A percentile compares a stretch with the other conserved stretches of the same genome.
These are phyloP conservation scores for Carassius auratus DNA, from an alignment of 2,113 vertebrate species.

Conservation along the genomic window DNA sequence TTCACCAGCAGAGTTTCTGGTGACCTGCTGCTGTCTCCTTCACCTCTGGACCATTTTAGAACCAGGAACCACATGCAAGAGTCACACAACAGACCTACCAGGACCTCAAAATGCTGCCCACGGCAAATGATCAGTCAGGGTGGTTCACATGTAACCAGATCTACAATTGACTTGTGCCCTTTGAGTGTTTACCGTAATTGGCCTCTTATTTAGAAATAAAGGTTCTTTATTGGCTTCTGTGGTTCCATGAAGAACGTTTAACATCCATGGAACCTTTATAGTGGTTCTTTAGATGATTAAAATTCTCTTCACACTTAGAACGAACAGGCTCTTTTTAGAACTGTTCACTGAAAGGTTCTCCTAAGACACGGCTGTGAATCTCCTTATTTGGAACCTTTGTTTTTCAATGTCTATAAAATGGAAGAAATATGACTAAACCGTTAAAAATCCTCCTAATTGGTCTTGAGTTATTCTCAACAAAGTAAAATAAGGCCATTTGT, in stretches of 20 bases:
- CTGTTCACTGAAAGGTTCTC: not conserved
- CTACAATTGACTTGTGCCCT: slow-evolving; percentile 4
- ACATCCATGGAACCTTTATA: not conserved
- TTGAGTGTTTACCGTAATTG: not conserved
- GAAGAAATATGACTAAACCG: not conserved
- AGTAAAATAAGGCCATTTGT: not conserved
- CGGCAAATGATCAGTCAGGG: too few relatives aligned
- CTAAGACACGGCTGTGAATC: not conserved
- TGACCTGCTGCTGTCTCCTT: slow-evolving; percentile 14
- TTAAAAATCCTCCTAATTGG: not conserved
- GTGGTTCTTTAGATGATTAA: not conserved
- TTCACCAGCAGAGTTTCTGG: slow-evolving; percentile 14
- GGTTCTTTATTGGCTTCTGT: not conserved
- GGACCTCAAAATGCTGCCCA: not conserved
- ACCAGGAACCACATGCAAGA: slow-evolving; percentile 13
- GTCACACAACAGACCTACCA: not conserved
- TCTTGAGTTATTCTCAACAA: not conserved
- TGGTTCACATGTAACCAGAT: not conserved
- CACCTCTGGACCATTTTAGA: slow-evolving; percentile 30
- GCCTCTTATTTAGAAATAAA: not conserved
- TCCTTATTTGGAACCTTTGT: not conserved
- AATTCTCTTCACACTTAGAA: too few relatives aligned
- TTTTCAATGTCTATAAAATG: not conserved
- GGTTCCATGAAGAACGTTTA: not conserved
- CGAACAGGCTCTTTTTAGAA: not conserved